Conservation (phyloP, 2,888 invertebrate species). For the Tryphoninae sp. region DNA sequence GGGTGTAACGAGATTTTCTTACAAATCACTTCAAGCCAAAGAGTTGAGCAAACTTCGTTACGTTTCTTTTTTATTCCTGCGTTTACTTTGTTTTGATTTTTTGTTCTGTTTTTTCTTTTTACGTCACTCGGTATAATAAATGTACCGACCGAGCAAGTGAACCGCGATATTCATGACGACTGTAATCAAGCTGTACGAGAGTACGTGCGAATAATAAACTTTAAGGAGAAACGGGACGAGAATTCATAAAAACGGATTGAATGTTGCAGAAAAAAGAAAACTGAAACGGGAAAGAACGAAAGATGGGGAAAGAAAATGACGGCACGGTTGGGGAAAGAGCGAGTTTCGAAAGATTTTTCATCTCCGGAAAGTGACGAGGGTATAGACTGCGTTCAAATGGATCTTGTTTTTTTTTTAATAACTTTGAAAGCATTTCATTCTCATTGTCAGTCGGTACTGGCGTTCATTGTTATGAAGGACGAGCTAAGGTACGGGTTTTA, state of each 20-base stretch:
- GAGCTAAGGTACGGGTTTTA: too few species aligned
- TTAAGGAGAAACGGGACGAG: not conserved
- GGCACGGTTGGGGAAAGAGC: constrained; percentile 9
- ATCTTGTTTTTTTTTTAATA: constrained; percentile 71
- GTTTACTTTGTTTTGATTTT: constrained; percentile 16
- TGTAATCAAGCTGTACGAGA: constrained; percentile 50
- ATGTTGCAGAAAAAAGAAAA: not conserved
- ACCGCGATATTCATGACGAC: constrained; percentile 1
- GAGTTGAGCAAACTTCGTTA: constrained; percentile 5
- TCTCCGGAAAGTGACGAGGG: constrained; percentile 41
- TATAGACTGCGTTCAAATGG: constrained; percentile 65
- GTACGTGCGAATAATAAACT: constrained; percentile 23
- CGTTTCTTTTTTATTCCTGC: not conserved
- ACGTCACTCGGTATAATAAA: constrained; percentile 1
- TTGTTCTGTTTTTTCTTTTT: not conserved
- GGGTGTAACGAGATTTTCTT: constrained; percentile 49
- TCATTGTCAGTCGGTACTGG: not conserved
- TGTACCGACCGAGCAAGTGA: not conserved
- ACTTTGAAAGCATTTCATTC: constrained; percentile 68
- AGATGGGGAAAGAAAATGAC: constrained; percentile 10
- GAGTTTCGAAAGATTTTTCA: constrained; percentile 37
- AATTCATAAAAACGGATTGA: not conserved
- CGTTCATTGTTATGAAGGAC: not conserved
- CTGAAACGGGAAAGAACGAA: not conserved
- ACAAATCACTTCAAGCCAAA: constrained; percentile 33